Percentiles rank a stretch among this genome's conserved stretches.
Conservation (phyloP, 1,140 invertebrate species). For the Tribolium castaneum region DNA sequence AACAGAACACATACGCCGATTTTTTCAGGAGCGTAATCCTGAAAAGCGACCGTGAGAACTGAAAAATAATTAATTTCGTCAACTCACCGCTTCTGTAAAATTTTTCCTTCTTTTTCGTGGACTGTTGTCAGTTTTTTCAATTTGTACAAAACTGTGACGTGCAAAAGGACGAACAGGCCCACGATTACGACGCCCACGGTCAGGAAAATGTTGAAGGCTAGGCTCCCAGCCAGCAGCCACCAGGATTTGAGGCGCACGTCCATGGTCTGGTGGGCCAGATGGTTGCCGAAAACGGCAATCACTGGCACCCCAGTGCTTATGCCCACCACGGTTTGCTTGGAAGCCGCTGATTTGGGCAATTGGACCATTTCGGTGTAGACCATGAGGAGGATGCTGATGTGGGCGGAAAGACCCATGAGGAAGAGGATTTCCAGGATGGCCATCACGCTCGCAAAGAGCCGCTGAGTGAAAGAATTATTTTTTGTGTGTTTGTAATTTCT, state of each 20-base stretch:
- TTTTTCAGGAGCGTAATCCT: constrained; percentile 37
- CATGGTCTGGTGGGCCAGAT: constrained; percentile 68
- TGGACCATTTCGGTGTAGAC: constrained; percentile 70
- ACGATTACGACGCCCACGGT: constrained; percentile 68
- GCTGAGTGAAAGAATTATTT: constrained; percentile 48
- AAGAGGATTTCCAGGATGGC: constrained; percentile 68
- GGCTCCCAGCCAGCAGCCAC: constrained; percentile 69
- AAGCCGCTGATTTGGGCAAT: constrained; percentile 64
- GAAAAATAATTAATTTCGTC: background rate
- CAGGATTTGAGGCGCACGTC: constrained; percentile 68
- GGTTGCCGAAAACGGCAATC: constrained; percentile 69
- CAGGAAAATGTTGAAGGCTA: constrained; percentile 70
- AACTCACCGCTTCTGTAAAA: constrained; percentile 47
- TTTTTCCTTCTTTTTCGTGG: constrained; percentile 47
- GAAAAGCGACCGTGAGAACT: background rate
- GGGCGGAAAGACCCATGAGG: constrained; percentile 69
- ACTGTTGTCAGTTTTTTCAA: constrained; percentile 56
- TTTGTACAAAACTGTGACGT: constrained; percentile 66
- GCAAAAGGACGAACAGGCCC: constrained; percentile 67
- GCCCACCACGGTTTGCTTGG: constrained; percentile 70
- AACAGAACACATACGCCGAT: constrained; percentile 51
- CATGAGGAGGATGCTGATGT: constrained; percentile 70
- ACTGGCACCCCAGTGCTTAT: constrained; percentile 69
- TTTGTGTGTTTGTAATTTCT: no score
- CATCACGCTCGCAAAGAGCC: constrained; percentile 50